Base-by-base conservation (phyloP, 1,140 invertebrate genomes). In the Drosophila bocki region DNA sequence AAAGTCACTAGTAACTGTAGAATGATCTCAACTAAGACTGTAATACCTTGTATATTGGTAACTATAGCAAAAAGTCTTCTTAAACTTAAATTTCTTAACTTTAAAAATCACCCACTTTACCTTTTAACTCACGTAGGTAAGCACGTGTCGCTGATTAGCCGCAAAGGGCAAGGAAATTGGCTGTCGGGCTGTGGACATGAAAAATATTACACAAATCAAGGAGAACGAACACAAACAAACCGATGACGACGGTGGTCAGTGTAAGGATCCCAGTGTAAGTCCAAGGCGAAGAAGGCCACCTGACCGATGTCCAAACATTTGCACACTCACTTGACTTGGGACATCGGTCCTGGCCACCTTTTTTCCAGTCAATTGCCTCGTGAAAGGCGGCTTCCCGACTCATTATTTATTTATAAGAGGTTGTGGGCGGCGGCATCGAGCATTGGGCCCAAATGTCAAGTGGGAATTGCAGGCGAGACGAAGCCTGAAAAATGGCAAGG, bases 311-410 rank as follows among this genome's bases (percentile, higher is more conserved):
- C 71, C 62, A 81, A 77, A 77, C 78, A 81, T 67, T 85, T 77
- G 72, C 60, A 65, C 61, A 85, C 59, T 45, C 50, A 50, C 37
- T 72, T 71, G 67, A 72, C 69, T 50, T 71, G 44, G 69, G 67
- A 54, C 41, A 74, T 75, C 53, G 59, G 71, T 50, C 44, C 51
- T 35, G 78, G 32, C 47, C 72, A 74, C 82, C 57, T 77, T 81
- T 84, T 84, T 85, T 72, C 74, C 78, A 81, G 45, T 70, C 82
- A 85, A 85, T 85, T 85, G 76, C 63, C 56, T 70, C 56, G 65
- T 57, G 67, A 85, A 67, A 42, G 63, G 71, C 57, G 61, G 76
- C 63, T 70, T 71, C 70, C 42, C 58, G 33, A 37, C 47, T 51
- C 45, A 84, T 85, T 78, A 85, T 74, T 80, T 84, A 80, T 84